phyloP scores from a whole-genome alignment of 2,797 vertebrate genomes.

The Sebastes vulpes region DNA sequence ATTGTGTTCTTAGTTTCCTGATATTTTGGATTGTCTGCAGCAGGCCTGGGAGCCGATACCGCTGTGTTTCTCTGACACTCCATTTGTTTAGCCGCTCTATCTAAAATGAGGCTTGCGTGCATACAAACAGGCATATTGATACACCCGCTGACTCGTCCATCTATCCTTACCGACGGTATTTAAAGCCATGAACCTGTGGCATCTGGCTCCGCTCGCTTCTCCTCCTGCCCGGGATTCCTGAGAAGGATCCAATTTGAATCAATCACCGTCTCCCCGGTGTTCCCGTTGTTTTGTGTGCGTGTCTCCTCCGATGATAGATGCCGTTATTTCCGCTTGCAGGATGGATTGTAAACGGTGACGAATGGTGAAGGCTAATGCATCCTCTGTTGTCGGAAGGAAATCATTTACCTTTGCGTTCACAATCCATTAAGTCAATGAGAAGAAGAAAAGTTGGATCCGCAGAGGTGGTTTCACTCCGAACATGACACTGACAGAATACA shows the following conservation, averaged over 20 bases:
- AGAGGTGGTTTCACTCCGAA: not conserved
- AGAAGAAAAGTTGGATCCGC: slow-evolving; percentile 26
- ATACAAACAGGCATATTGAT: not conserved
- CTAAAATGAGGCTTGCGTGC: slow-evolving; percentile 43
- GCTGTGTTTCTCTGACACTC: slow-evolving; percentile 16
- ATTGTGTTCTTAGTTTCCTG: not conserved
- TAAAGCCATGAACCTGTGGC: slow-evolving; percentile 8
- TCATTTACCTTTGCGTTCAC: slow-evolving; percentile 62
- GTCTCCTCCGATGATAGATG: slow-evolving; percentile 66
- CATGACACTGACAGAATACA: not conserved
- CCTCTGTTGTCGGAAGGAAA: slow-evolving; percentile 52
- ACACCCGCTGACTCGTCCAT: slow-evolving; percentile 2
- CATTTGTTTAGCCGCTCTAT: slow-evolving; percentile 41
- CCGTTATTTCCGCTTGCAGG: slow-evolving; percentile 47
- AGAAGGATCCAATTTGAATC: slow-evolving; percentile 53
- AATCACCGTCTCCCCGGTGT: slow-evolving; percentile 45
- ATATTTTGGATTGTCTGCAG: slow-evolving; percentile 21
- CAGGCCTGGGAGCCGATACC: slow-evolving; percentile 9
- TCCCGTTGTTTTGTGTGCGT: slow-evolving; percentile 44
- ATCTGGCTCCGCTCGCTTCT: not conserved
- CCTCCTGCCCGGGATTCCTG: slow-evolving; percentile 5
- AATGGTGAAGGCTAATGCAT: slow-evolving; percentile 60
- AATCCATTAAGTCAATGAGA: slow-evolving; percentile 52
- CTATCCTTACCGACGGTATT: slow-evolving; percentile 15
- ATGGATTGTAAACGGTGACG: slow-evolving; percentile 64